Percentiles rank a stretch among this genome's conserved stretches.
These are phyloP conservation scores for Ceyx cyanopectus DNA, from an alignment of 2,113 vertebrate genomes.

Conservation along the genomic window DNA sequence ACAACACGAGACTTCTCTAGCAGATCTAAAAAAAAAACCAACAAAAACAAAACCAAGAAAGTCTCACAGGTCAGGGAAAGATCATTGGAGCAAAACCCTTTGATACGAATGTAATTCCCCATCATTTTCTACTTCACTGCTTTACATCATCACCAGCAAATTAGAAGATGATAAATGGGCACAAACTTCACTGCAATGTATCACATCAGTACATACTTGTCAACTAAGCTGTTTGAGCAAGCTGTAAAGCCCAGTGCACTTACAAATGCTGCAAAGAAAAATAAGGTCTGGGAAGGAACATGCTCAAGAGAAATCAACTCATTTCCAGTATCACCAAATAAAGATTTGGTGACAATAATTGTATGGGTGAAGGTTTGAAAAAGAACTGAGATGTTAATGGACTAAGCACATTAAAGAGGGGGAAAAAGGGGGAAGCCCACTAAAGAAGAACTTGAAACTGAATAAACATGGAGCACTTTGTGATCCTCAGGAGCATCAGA, in stretches of 20 bases:
- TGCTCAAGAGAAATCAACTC: background rate
- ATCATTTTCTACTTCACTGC: background rate
- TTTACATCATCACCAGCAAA: background rate
- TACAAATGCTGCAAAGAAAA: background rate
- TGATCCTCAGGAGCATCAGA: background rate
- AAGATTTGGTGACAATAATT: background rate
- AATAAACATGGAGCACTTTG: background rate
- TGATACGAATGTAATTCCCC: background rate
- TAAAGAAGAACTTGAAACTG: background rate
- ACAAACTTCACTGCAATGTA: background rate
- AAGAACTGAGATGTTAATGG: background rate
- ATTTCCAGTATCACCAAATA: background rate
- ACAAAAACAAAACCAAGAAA: background rate
- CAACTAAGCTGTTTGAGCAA: background rate
- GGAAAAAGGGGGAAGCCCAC: background rate
- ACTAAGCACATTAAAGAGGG: background rate
- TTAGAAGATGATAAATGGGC: background rate
- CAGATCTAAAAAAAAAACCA: conserved; percentile 82
- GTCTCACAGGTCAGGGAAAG: background rate
- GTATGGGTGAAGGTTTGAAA: background rate
- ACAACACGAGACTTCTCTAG: conserved; percentile 96
- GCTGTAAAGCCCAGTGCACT: background rate
- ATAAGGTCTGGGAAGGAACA: background rate
- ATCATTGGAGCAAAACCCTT: background rate
- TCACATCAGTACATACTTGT: background rate